Evolutionary conservation across 2,797 vertebrate genomes (phyloP).

Genomic region (Gallinago nigripennis): DNA sequence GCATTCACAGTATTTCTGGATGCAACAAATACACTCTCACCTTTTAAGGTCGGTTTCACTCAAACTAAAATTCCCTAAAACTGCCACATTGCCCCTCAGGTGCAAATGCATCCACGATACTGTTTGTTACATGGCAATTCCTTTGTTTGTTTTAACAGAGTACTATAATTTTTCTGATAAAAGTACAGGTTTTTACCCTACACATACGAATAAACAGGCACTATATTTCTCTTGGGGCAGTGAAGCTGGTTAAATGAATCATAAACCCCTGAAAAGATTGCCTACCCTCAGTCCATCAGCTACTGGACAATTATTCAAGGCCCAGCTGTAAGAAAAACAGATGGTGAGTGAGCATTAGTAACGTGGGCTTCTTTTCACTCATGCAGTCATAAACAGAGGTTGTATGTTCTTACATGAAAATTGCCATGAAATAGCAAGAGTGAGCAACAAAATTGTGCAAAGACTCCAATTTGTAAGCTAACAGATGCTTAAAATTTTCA

Average conservation of each 20-base stretch:
- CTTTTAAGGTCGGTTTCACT: background rate
- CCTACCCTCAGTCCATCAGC: constrained; percentile 72
- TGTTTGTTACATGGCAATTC: background rate
- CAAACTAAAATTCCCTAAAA: background rate
- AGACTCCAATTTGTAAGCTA: background rate
- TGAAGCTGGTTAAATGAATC: constrained; percentile 75
- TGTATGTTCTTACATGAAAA: constrained; percentile 42
- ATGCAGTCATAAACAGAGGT: constrained; percentile 42
- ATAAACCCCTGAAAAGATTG: constrained; percentile 74
- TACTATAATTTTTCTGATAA: constrained; percentile 55
- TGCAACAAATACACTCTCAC: constrained; percentile 20
- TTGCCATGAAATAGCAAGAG: constrained; percentile 52
- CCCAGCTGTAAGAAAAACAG: constrained; percentile 78
- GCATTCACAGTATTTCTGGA: background rate
- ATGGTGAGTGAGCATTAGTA: constrained; percentile 69
- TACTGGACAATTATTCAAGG: constrained; percentile 79
- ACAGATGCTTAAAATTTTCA: background rate
- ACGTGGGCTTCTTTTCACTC: constrained; percentile 40
- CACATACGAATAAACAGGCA: constrained; percentile 66
- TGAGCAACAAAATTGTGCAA: background rate
- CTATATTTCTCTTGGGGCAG: constrained; percentile 64
- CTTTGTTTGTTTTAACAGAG: background rate
- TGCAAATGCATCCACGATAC: background rate
- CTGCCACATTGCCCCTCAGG: constrained; percentile 44
- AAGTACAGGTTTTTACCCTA: constrained; percentile 14